These are phyloP conservation scores for Setipinna tenuifilis DNA, from an alignment of 2,797 vertebrate species.

Conservation along the genomic window DNA sequence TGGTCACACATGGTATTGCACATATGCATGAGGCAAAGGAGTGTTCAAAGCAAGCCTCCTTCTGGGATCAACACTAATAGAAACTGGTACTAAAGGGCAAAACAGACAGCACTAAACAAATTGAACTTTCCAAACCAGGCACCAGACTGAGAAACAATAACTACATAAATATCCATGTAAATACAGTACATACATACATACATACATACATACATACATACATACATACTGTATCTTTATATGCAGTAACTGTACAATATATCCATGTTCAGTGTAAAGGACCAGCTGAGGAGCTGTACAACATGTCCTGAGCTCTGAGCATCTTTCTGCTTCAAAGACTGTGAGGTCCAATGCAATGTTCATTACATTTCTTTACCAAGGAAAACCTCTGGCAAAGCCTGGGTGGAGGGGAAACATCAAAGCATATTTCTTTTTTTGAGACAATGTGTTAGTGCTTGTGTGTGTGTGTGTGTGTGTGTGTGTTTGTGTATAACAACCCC, in stretches of 20 bases:
- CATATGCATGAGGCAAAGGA: slow-evolving; percentile 32
- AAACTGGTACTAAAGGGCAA: neutral
- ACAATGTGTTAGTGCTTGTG: neutral
- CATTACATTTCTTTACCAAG: slow-evolving; percentile 38
- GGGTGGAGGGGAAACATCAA: slow-evolving; percentile 18
- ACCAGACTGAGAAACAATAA: neutral
- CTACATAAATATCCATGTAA: neutral
- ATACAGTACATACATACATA: neutral
- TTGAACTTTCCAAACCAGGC: neutral
- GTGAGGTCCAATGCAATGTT: slow-evolving; percentile 29
- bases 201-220: no score
- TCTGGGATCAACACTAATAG: neutral
- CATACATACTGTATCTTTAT: no score
- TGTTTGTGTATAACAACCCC: neutral
- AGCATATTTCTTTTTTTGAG: neutral
- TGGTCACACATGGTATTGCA: slow-evolving; percentile 62
- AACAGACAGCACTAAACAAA: neutral
- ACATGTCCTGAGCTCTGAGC: neutral
- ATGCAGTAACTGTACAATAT: no score
- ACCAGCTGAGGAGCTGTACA: neutral
- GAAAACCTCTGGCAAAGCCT: slow-evolving; percentile 28
- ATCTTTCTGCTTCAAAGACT: slow-evolving; percentile 24
- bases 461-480: slow-evolving; percentile 16
- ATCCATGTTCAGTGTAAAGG: no score
- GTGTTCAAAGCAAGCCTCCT: neutral